Percentiles rank a stretch among this genome's conserved stretches.
phyloP scores from a whole-genome alignment of 2,888 invertebrate genomes.

The Synanthedon formicaeformis region DNA sequence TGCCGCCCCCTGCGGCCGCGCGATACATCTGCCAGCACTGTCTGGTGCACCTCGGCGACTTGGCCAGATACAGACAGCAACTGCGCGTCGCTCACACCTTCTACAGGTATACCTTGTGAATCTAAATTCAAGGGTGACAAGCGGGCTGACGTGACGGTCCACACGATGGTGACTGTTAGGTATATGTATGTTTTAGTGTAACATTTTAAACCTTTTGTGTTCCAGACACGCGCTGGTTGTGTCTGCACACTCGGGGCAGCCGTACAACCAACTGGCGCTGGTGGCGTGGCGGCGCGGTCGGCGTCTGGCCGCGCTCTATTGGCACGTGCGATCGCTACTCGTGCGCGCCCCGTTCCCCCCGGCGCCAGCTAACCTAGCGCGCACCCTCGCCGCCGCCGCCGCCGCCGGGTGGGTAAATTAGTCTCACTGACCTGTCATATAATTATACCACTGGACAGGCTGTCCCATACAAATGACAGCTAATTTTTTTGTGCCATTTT shows the following conservation, averaged over 20 bases:
- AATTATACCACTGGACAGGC: no score
- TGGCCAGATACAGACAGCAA: constrained; percentile 86
- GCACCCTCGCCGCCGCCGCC: constrained; percentile 73
- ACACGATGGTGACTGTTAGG: no score
- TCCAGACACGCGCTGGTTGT: constrained; percentile 78
- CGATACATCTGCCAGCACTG: constrained; percentile 91
- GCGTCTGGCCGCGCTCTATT: constrained; percentile 85
- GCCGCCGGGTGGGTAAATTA: background rate
- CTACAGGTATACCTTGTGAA: constrained; percentile 70
- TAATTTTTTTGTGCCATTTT: no score
- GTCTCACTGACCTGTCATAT: no score
- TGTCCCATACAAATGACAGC: no score
- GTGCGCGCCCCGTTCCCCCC: constrained; percentile 89
- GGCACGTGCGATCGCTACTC: constrained; percentile 85
- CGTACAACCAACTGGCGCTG: constrained; percentile 89
- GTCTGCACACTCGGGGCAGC: constrained; percentile 84
- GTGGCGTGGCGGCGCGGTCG: constrained; percentile 85
- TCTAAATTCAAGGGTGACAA: no score
- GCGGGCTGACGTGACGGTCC: background rate
- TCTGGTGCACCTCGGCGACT: constrained; percentile 88
- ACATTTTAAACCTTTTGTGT: background rate
- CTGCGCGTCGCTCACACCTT: constrained; percentile 85
- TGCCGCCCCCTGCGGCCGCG: constrained; percentile 78
- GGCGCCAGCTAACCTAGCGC: constrained; percentile 82
- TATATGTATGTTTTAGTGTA: no score